A percentile compares a stretch with the other conserved stretches of the same genome.
Conservation (phyloP, 2,888 invertebrate genomes). For the Cephonodes hylas region DNA sequence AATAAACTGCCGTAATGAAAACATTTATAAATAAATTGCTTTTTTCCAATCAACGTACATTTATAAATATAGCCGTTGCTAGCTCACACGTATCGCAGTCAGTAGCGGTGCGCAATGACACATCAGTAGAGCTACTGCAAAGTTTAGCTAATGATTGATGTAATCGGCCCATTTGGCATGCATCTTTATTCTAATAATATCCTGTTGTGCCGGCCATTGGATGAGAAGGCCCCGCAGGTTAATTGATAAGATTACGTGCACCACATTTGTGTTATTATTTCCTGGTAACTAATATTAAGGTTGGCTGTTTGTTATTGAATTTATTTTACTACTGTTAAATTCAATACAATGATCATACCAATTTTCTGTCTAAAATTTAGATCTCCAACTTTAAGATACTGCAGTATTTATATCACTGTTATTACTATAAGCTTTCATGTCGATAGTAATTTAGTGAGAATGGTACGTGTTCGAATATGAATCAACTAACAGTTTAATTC, state of each 20-base stretch:
- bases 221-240: background rate
- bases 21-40: no score
- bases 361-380: no score
- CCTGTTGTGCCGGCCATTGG: background rate
- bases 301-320: background rate
- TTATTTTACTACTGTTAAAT: no score
- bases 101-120: background rate
- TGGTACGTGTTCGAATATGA: background rate
- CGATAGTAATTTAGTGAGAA: background rate
- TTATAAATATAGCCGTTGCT: background rate
- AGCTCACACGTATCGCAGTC: background rate
- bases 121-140: slow-evolving; percentile 12
- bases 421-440: background rate
- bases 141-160: slow-evolving; percentile 22
- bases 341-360: no score
- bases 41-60: background rate
- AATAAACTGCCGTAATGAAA: no score
- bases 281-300: background rate
- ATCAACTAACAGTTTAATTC: background rate
- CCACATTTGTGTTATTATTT: background rate
- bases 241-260: background rate
- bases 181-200: slow-evolving; percentile 27
- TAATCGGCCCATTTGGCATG: slow-evolving; percentile 27
- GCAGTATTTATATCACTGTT: no score
- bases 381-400: no score